phyloP scores from a whole-genome alignment of 92 coral and sea anemone genomes.

The Actinernus sp. region DNA sequence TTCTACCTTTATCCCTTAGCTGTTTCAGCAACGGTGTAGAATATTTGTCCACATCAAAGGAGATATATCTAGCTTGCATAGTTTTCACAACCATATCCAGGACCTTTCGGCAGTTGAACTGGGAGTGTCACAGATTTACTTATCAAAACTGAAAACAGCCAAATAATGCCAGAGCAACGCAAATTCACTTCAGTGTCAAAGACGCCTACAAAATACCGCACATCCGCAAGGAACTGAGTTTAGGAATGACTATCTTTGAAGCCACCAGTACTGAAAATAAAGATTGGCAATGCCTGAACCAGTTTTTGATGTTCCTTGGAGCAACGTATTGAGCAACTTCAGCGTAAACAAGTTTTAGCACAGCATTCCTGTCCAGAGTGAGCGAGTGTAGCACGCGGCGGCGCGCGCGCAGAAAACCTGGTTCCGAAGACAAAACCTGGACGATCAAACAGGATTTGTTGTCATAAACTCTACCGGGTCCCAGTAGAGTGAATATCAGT shows the following conservation, averaged over 20 bases:
- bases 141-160: neutral
- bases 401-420: neutral
- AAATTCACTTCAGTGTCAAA: too few relatives aligned
- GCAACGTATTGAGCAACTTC: too few relatives aligned
- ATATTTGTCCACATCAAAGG: conserved; percentile 82
- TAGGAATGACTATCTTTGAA: too few relatives aligned
- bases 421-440: neutral
- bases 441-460: neutral
- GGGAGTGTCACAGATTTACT: conserved; percentile 19
- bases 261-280: too few relatives aligned
- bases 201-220: too few relatives aligned
- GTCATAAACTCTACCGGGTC: neutral
- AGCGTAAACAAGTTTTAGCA: conserved; percentile 13
- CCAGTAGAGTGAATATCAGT: neutral
- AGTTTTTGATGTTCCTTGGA: too few relatives aligned
- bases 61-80: conserved; percentile 62
- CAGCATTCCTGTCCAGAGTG: neutral
- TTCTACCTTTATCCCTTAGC: conserved; percentile 71
- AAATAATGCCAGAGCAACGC: neutral
- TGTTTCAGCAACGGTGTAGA: conserved; percentile 84
- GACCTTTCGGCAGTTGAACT: conserved; percentile 2
- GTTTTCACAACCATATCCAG: conserved; percentile 78
- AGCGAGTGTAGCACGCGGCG: neutral
- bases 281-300: too few relatives aligned
- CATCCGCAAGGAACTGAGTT: too few relatives aligned